Conservation (phyloP, 2,797 vertebrate genomes). For the Cyclura pinguis region DNA sequence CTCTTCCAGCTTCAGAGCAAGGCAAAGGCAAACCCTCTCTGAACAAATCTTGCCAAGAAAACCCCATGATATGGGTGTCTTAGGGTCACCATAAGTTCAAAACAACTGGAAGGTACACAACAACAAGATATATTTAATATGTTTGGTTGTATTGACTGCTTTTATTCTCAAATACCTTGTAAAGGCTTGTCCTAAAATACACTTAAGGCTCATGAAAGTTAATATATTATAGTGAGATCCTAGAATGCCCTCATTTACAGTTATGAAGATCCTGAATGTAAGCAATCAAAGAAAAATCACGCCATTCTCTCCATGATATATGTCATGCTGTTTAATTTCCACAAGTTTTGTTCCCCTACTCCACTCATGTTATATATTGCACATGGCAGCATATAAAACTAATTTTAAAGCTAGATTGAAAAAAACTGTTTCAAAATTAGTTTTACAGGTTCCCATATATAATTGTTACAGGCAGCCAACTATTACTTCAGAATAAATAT, state of each 20-base stretch:
- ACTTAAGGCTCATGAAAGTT: background rate
- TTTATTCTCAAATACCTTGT: background rate
- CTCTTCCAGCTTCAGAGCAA: too few species aligned
- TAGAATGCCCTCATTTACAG: background rate
- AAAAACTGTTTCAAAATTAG: conserved; percentile 11
- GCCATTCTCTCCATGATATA: background rate
- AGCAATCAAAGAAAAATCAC: background rate
- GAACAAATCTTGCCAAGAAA: too few species aligned
- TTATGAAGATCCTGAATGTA: conserved; percentile 6
- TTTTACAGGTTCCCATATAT: background rate
- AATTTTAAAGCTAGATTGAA: too few species aligned
- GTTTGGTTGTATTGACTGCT: background rate
- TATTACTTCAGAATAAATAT: background rate
- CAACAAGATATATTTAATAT: background rate
- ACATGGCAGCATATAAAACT: too few species aligned
- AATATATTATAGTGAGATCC: background rate
- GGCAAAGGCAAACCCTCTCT: too few species aligned
- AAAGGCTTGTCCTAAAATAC: background rate
- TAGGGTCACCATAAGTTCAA: too few species aligned
- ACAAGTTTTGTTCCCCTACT: background rate
- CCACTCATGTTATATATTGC: too few species aligned
- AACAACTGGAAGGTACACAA: too few species aligned
- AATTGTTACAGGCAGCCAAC: background rate
- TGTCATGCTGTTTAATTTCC: conserved; percentile 13
- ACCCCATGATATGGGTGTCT: too few species aligned